Evolutionary conservation across 2,113 vertebrate genomes (phyloP).

Genomic region (Lamprotornis superbus): DNA sequence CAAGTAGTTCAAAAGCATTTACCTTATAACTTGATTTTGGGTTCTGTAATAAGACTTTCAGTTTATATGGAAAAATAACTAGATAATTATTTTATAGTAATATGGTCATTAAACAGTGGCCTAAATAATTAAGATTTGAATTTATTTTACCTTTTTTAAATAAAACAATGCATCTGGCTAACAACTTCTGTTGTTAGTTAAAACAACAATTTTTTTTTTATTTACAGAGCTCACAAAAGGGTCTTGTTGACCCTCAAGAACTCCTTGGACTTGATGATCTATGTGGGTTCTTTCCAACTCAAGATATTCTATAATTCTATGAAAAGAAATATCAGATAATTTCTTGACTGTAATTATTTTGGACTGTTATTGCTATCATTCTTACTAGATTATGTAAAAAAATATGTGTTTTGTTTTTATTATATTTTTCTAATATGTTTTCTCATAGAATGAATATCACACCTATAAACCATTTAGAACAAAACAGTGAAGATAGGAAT

Average conservation of each 20-base stretch:
- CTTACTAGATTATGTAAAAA: not conserved
- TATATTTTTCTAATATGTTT: not conserved
- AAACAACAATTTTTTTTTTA: not conserved
- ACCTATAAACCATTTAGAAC: not conserved
- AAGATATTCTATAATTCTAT: not conserved
- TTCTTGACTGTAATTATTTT: not conserved
- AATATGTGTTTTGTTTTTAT: not conserved
- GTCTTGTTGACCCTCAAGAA: not conserved
- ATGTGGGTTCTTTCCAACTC: not conserved
- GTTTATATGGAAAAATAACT: constrained; percentile 24
- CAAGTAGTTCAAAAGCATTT: constrained; percentile 54
- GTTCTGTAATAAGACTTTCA: constrained; percentile 6
- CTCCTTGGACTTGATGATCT: not conserved
- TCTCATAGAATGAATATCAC: not conserved
- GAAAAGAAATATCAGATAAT: not conserved
- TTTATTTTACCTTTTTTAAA: not conserved
- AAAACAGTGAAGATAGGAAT: not conserved
- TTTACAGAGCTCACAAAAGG: not conserved
- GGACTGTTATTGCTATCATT: not conserved
- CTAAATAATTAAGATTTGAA: not conserved
- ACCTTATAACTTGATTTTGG: not conserved
- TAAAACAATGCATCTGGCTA: not conserved
- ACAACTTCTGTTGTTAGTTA: not conserved
- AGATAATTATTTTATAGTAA: constrained; percentile 41
- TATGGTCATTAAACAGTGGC: not conserved